These are phyloP conservation scores for Crotalus horridus DNA, from an alignment of 2,113 vertebrate species.

Conservation along the genomic window DNA sequence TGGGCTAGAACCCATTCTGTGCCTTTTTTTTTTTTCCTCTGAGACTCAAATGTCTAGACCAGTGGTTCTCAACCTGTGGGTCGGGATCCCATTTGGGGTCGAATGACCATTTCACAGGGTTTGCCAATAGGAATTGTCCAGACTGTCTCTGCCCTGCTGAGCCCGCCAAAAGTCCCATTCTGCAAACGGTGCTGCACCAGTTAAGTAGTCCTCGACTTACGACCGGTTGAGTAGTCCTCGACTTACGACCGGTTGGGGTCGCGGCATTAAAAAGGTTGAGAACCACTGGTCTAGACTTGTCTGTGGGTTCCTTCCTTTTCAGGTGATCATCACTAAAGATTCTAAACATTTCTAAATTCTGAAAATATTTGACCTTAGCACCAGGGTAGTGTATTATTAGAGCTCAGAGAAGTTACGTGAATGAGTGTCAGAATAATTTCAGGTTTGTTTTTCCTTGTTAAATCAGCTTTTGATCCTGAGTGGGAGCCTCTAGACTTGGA, in stretches of 20 bases:
- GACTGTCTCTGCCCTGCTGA: too few species aligned
- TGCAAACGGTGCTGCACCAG: too few species aligned
- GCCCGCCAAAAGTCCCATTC: too few species aligned
- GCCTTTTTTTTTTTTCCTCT: background rate
- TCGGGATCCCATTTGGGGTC: too few species aligned
- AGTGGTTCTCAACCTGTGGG: too few species aligned
- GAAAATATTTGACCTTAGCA: background rate
- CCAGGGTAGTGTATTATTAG: background rate
- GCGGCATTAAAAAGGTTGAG: too few species aligned
- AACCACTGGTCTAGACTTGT: background rate
- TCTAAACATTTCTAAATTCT: background rate
- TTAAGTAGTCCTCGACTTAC: too few species aligned
- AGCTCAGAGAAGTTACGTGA: background rate
- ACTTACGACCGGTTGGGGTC: too few species aligned
- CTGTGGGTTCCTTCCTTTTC: background rate
- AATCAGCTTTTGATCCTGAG: background rate
- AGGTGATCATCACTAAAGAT: background rate
- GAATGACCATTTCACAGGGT: too few species aligned
- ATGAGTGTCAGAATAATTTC: background rate
- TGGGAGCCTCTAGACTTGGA: background rate
- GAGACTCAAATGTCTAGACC: background rate
- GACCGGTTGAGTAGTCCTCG: too few species aligned
- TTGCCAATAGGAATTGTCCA: too few species aligned
- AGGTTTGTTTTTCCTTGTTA: background rate
- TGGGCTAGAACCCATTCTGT: background rate